These are phyloP conservation scores for Prionchulus punctatus DNA, from an alignment of 2,888 invertebrate genomes.

Conservation along the genomic window DNA sequence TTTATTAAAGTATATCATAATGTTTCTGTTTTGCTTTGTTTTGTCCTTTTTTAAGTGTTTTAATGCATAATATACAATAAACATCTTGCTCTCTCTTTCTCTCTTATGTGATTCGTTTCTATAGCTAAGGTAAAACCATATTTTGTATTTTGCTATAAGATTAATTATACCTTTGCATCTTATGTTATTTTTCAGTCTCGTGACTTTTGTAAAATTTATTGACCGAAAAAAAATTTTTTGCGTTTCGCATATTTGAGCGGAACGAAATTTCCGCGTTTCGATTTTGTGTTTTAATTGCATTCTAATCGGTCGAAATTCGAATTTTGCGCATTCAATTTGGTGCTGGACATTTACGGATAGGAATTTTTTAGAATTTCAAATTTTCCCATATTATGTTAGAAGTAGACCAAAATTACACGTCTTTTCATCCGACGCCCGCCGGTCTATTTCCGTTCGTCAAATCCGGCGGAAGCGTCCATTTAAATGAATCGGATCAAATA, in stretches of 20 bases:
- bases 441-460: too few relatives aligned
- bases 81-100: too few relatives aligned
- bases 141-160: not conserved
- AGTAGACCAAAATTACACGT: too few relatives aligned
- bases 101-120: not conserved
- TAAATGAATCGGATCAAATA: slow-evolving; percentile 34
- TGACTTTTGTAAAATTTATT: not conserved
- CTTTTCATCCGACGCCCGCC: too few relatives aligned
- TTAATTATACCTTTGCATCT: not conserved
- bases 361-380: too few relatives aligned
- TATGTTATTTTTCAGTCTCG: not conserved
- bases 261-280: not conserved
- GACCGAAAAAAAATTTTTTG: not conserved
- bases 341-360: not conserved
- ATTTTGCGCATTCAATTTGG: not conserved
- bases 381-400: too few relatives aligned
- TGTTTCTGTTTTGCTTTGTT: too few relatives aligned
- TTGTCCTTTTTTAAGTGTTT: too few relatives aligned
- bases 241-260: not conserved
- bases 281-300: not conserved
- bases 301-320: not conserved
- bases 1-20: too few relatives aligned
- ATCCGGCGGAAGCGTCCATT: too few relatives aligned
- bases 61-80: too few relatives aligned
- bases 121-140: not conserved